These are phyloP conservation scores for Phyllopteryx taeniolatus DNA, from an alignment of 2,113 vertebrate genomes.

Conservation along the genomic window DNA sequence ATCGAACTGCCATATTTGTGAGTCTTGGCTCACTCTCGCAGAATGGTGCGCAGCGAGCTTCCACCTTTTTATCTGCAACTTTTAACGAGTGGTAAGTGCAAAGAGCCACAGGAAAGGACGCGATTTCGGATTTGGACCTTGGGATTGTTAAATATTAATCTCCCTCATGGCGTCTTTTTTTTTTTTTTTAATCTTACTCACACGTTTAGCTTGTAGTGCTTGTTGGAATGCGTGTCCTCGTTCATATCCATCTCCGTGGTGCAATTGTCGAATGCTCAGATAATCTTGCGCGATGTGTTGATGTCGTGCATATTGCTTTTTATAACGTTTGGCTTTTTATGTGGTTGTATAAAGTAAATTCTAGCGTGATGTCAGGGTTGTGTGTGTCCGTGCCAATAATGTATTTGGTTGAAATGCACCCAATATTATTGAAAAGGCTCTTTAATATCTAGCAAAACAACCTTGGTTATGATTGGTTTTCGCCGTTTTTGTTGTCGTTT, in stretches of 20 bases:
- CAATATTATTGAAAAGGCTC: constrained; percentile 15
- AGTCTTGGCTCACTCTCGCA: neutral
- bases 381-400: constrained; percentile 67
- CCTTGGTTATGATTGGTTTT: neutral
- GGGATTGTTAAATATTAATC: constrained; percentile 90
- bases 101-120: constrained; percentile 82
- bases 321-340: constrained; percentile 62
- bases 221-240: constrained; percentile 42
- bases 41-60: constrained; percentile 39
- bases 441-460: constrained; percentile 3
- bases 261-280: constrained; percentile 64
- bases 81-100: constrained; percentile 48
- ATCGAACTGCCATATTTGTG: constrained; percentile 15
- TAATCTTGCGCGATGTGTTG: constrained; percentile 60
- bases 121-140: constrained; percentile 81
- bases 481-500: neutral
- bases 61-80: constrained; percentile 56
- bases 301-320: constrained; percentile 59
- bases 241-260: constrained; percentile 55
- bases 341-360: constrained; percentile 69
- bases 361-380: constrained; percentile 55
- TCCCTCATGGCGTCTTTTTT: constrained; percentile 50
- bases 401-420: constrained; percentile 48
- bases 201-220: constrained; percentile 57
- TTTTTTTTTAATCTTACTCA: constrained; percentile 25